Evolutionary conservation across 2,113 vertebrate species (phyloP).

Genomic region (Chrysemys picta): DNA sequence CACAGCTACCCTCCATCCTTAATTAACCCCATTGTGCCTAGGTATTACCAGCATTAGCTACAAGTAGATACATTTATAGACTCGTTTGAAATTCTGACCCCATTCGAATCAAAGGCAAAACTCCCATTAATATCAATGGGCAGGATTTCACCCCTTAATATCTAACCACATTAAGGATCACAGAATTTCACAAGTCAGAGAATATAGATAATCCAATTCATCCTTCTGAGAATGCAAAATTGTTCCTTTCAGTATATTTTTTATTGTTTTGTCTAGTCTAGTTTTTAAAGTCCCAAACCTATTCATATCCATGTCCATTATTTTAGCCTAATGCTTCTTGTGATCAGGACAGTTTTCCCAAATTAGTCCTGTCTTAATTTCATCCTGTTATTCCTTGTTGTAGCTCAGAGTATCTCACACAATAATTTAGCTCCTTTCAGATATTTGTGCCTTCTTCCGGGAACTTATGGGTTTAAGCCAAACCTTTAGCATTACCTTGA

Average conservation of each 20-base stretch:
- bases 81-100: slow-evolving; percentile 14
- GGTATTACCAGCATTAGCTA: not conserved
- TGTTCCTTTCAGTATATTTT: not conserved
- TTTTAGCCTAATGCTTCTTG: not conserved
- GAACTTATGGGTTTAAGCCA: not conserved
- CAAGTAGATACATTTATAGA: not conserved
- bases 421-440: not conserved
- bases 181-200: not conserved
- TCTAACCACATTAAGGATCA: not conserved
- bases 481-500: not conserved
- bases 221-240: not conserved
- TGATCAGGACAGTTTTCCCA: not conserved
- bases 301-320: not conserved
- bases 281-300: not conserved
- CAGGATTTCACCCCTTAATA: not conserved
- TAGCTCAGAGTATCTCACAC: not conserved
- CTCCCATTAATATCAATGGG: not conserved
- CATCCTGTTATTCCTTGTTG: not conserved
- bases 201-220: not conserved
- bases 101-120: not conserved
- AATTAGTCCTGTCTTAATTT: not conserved
- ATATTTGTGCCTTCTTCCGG: not conserved
- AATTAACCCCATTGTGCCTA: not conserved
- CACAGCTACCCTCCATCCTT: not conserved
- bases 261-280: not conserved